These are phyloP conservation scores for Craterocephalus amniculus DNA, from an alignment of 2,797 vertebrate species.

Conservation along the genomic window DNA sequence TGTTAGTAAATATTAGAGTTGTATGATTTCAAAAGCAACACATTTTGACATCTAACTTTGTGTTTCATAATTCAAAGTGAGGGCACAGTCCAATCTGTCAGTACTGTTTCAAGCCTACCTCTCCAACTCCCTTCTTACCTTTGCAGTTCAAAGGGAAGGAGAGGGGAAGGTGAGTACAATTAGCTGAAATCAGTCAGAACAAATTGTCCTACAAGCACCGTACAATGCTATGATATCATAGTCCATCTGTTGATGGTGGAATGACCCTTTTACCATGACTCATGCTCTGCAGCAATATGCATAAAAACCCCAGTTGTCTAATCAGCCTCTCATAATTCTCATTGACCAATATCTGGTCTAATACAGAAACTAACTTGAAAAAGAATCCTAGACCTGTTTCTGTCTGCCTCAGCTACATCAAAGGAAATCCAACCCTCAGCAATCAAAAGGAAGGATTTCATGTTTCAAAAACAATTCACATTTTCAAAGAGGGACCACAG, in stretches of 20 bases:
- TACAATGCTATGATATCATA: constrained; percentile 59
- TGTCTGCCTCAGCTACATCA: constrained; percentile 74
- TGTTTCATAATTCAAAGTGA: constrained; percentile 79
- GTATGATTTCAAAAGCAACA: constrained; percentile 67
- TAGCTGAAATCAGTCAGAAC: constrained; percentile 81
- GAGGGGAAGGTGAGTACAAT: constrained; percentile 80
- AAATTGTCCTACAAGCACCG: constrained; percentile 77
- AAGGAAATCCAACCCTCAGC: constrained; percentile 68
- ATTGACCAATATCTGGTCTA: constrained; percentile 64
- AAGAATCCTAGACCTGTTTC: constrained; percentile 72
- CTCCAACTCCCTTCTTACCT: constrained; percentile 67
- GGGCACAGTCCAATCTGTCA: constrained; percentile 76
- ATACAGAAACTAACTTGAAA: constrained; percentile 70
- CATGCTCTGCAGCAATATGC: constrained; percentile 42
- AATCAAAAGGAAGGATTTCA: constrained; percentile 79
- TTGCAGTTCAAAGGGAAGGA: constrained; percentile 81
- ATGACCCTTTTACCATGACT: constrained; percentile 64
- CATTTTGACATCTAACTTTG: constrained; percentile 70
- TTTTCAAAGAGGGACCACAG: constrained; percentile 76
- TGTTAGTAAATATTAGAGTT: constrained; percentile 70
- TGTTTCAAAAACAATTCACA: constrained; percentile 80
- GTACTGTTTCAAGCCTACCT: constrained; percentile 71
- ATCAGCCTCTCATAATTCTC: constrained; percentile 58
- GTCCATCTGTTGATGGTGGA: constrained; percentile 62
- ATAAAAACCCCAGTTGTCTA: constrained; percentile 50